Evolutionary conservation across 2,113 vertebrate genomes (phyloP), one percentile per base, ranked within the genome.

Genomic region (Labeo catla): DNA sequence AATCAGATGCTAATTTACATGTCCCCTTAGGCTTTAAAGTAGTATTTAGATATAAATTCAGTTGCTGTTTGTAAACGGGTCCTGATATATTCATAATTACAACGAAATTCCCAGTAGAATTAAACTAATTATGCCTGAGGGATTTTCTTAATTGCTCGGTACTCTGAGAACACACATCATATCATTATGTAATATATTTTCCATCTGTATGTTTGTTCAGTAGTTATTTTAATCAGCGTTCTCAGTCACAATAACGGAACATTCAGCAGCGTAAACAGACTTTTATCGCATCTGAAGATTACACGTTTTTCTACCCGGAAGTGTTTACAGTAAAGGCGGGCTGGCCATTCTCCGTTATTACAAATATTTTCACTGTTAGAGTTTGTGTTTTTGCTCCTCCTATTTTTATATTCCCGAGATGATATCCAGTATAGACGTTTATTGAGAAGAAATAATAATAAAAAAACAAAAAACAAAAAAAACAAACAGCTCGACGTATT

Each of bases 281-380:
- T 83, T 83, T 81, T 81, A 81, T 81, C 47, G 10, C 4, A 6
- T 39, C 2, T 19, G 16, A 52, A 66, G 36, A 78, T 34, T 45
- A 72, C 7, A 36, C 2, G 11, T 4, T 15, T 63, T 13, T 2
- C n/a, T 47, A 81, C 80, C 80, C 61, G 80, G 80, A 82, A 82
- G 43, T 82, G 4, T 47, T 47, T 68, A 50, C 4, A 79, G 52
- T 23, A 12, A 43, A n/a, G 19, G 19, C 4, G 34, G 39, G 23
- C 49, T 8, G 19, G 7, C 4, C 34, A 13, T 73, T n/a, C 16
- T 4, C 13, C 49, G 34, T 39, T 19, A 4, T 39, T 73, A 12
- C 2, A 72, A 6, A 72, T 1, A 12, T n/a, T 16, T 39, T 16
- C 9, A 39, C 9, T 45, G 68, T 70, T 39, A 9, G 15, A 39